phyloP scores from a whole-genome alignment of 2,113 vertebrate genomes.

The Felis chaus region DNA sequence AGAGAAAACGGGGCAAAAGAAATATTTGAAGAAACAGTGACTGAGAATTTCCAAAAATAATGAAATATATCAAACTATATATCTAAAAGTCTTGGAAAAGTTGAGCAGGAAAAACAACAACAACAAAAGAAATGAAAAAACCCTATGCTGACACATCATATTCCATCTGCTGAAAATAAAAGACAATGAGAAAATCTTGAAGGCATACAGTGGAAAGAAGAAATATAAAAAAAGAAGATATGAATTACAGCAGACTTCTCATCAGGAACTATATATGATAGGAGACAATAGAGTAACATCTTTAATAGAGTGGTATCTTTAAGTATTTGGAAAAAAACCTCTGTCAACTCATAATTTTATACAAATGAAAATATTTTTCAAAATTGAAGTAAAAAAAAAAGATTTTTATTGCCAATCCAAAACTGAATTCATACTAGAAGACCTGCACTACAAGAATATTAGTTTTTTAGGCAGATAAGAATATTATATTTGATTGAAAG shows the following conservation, averaged over 20 bases:
- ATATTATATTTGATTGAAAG: neutral
- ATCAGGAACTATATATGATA: neutral
- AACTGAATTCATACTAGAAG: neutral
- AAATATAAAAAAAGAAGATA: neutral
- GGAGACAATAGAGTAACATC: neutral
- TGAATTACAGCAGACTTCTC: neutral
- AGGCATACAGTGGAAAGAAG: neutral
- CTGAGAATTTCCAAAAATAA: neutral
- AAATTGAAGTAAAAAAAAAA: neutral
- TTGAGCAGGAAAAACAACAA: neutral
- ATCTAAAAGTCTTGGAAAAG: neutral
- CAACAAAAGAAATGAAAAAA: neutral
- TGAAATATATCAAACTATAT: neutral
- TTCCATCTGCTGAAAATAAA: neutral
- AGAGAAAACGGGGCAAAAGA: neutral
- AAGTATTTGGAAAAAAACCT: neutral
- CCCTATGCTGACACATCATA: neutral
- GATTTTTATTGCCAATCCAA: neutral
- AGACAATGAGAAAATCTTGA: neutral
- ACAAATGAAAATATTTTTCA: neutral
- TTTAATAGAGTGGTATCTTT: neutral
- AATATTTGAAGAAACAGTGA: neutral
- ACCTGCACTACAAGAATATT: neutral
- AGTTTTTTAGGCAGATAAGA: neutral
- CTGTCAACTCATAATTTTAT: neutral